These are phyloP conservation scores for Perca flavescens DNA, from an alignment of 2,113 vertebrate genomes.

Conservation along the genomic window DNA sequence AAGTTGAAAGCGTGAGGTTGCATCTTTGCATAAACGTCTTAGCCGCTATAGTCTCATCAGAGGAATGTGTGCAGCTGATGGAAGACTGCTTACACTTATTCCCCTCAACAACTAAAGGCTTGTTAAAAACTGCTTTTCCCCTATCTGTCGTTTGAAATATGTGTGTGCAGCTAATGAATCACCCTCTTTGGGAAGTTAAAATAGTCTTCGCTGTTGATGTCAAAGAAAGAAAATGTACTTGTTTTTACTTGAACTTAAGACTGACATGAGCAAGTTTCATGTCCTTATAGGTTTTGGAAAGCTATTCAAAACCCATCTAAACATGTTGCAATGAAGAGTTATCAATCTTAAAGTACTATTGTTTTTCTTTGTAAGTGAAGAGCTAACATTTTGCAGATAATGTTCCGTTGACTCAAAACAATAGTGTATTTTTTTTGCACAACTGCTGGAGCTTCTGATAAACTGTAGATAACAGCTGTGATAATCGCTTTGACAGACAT, in stretches of 20 bases:
- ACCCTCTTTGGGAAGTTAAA: constrained; percentile 19
- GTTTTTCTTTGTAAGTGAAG: not conserved
- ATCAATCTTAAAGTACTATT: not conserved
- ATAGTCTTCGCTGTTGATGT: constrained; percentile 21
- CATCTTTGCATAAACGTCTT: constrained; percentile 76
- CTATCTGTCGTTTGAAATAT: constrained; percentile 40
- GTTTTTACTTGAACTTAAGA: constrained; percentile 1
- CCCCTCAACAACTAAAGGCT: constrained; percentile 80
- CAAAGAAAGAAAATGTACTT: constrained; percentile 2
- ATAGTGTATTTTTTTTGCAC: not conserved
- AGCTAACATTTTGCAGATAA: not conserved
- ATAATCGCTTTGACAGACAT: constrained; percentile 64
- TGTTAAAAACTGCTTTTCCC: constrained; percentile 79
- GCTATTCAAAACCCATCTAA: not conserved
- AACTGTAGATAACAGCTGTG: constrained; percentile 51
- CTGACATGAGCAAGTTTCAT: not conserved
- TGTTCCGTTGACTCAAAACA: not conserved
- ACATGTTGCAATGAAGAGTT: not conserved
- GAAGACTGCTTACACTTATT: constrained; percentile 79
- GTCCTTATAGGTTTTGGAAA: constrained; percentile 3
- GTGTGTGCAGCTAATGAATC: constrained; percentile 62
- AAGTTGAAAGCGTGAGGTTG: constrained; percentile 76
- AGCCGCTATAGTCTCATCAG: constrained; percentile 72
- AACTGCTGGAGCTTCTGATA: constrained; percentile 16
- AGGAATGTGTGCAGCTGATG: constrained; percentile 78